Conservation (phyloP, 2,888 invertebrate species). For the Busseola fusca region DNA sequence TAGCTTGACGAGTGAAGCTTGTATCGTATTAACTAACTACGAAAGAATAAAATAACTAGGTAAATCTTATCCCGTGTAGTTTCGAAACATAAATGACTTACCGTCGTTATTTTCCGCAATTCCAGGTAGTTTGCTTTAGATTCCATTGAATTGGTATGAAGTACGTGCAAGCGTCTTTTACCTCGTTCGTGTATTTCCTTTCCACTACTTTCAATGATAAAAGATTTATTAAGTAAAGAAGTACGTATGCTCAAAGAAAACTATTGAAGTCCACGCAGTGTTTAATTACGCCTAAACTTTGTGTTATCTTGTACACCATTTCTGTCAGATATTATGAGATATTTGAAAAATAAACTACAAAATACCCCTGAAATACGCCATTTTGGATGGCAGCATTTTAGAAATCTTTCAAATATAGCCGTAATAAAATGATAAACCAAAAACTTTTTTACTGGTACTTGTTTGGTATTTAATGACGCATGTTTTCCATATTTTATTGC, state of each 20-base stretch:
- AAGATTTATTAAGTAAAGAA: not conserved
- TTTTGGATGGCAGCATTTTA: not conserved
- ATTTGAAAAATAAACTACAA: not conserved
- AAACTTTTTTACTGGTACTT: not conserved
- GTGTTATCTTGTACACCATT: slow-evolving; percentile 11
- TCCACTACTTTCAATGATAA: not conserved
- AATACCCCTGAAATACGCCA: not conserved
- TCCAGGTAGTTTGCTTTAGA: not conserved
- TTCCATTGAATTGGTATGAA: not conserved
- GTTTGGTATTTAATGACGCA: slow-evolving; percentile 5
- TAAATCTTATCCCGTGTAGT: not conserved
- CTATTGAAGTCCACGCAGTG: not conserved
- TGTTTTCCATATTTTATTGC: not conserved
- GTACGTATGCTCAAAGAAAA: not conserved
- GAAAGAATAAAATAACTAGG: not conserved
- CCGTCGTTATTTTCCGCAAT: not conserved
- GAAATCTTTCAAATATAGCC: not conserved
- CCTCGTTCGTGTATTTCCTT: not conserved
- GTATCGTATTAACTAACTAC: too few relatives aligned
- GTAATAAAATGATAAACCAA: too few relatives aligned
- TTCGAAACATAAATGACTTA: not conserved
- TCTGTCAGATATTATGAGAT: slow-evolving; percentile 9
- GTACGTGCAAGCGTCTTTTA: not conserved
- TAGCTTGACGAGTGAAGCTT: not conserved
- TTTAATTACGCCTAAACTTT: slow-evolving; percentile 2